Conservation (phyloP, 1,140 invertebrate genomes). For the Megalonaias nervosa region DNA sequence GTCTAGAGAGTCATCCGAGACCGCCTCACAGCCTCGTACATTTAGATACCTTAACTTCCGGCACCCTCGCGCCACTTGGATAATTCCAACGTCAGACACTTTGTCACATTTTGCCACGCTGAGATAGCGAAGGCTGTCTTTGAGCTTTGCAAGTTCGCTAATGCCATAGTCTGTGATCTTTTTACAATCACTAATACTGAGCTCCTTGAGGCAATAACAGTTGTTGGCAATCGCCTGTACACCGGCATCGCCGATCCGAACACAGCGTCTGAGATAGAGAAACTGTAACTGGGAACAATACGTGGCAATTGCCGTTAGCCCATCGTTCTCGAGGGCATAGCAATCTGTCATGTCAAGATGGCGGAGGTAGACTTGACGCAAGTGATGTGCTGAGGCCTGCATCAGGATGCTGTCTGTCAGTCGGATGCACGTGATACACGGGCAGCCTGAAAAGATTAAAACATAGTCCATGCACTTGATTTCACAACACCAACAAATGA, state of each 20-base stretch:
- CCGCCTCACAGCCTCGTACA: slow-evolving; percentile 90
- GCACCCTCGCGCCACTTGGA: slow-evolving; percentile 89
- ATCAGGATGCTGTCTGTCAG: slow-evolving; percentile 76
- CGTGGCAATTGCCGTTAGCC: slow-evolving; percentile 84
- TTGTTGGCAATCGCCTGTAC: slow-evolving; percentile 84
- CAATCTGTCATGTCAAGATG: slow-evolving; percentile 85
- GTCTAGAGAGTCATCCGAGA: slow-evolving; percentile 90
- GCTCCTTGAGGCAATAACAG: slow-evolving; percentile 82
- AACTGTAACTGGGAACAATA: slow-evolving; percentile 90
- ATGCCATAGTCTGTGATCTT: slow-evolving; percentile 93
- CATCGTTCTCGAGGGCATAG: slow-evolving; percentile 84
- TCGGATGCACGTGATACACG: slow-evolving; percentile 80
- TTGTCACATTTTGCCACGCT: slow-evolving; percentile 92
- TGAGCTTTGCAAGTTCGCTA: slow-evolving; percentile 90
- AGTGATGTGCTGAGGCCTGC: slow-evolving; percentile 73
- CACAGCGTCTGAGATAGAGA: slow-evolving; percentile 90
- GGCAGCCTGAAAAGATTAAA: slow-evolving; percentile 75
- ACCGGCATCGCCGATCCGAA: slow-evolving; percentile 69
- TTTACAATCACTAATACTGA: slow-evolving; percentile 91
- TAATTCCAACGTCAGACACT: slow-evolving; percentile 92
- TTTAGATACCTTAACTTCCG: slow-evolving; percentile 93
- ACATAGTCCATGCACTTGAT: slow-evolving; percentile 11
- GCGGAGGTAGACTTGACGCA: slow-evolving; percentile 69
- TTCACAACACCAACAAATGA: background rate
- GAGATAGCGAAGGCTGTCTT: slow-evolving; percentile 85